Conservation (phyloP, 2,888 invertebrate species). For the Polydrusus pterygomalis region DNA sequence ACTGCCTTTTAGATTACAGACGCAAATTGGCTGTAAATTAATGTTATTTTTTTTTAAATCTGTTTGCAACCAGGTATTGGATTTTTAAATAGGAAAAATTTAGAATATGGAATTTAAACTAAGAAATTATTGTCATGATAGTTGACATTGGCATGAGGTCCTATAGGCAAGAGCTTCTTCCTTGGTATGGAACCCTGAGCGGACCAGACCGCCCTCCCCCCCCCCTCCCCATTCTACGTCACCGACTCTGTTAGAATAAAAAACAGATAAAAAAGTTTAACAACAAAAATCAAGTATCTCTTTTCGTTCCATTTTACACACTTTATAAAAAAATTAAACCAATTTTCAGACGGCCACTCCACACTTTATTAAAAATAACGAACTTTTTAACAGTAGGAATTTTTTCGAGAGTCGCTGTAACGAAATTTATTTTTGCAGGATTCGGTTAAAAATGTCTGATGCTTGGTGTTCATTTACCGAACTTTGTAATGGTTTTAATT, state of each 20-base stretch:
- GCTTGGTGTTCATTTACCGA: slow-evolving; percentile 9
- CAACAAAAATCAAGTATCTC: slow-evolving; percentile 10
- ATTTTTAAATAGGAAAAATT: too few species aligned
- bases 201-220: too few species aligned
- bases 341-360: slow-evolving; percentile 33
- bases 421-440: slow-evolving; percentile 22
- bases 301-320: slow-evolving; percentile 11
- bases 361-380: slow-evolving; percentile 52
- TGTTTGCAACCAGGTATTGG: too few species aligned
- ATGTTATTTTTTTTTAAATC: too few species aligned
- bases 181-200: too few species aligned
- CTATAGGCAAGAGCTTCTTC: too few species aligned
- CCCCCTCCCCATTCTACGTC: too few species aligned
- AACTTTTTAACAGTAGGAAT: slow-evolving; percentile 42
- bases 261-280: neutral
- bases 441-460: slow-evolving; percentile 40
- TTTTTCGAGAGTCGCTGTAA: slow-evolving; percentile 40
- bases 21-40: too few species aligned
- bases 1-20: too few species aligned
- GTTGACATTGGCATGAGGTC: too few species aligned
- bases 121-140: too few species aligned
- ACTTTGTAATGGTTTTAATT: slow-evolving; percentile 6
- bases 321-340: slow-evolving; percentile 41
- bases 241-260: neutral
- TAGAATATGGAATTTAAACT: too few species aligned